Percentiles rank a stretch among this genome's conserved stretches.
Conservation (phyloP, 2,888 invertebrate genomes). For the Formica aserva region DNA sequence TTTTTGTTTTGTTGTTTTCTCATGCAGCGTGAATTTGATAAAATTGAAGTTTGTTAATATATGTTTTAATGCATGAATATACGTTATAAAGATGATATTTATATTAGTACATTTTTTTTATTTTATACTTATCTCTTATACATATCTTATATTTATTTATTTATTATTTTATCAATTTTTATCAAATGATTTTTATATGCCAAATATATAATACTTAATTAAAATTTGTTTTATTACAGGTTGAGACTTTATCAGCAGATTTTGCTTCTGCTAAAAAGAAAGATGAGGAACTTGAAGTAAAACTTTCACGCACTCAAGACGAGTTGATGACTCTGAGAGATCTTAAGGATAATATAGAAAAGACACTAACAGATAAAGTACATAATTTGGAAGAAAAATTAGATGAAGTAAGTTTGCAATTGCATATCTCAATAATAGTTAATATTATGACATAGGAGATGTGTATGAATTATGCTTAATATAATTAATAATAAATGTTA, state of each 20-base stretch:
- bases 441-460: background rate
- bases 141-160: background rate
- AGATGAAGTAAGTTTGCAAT: constrained; percentile 86
- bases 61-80: background rate
- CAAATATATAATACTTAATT: background rate
- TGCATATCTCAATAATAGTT: background rate
- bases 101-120: background rate
- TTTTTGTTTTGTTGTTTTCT: constrained; percentile 55
- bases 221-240: constrained; percentile 76
- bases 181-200: background rate
- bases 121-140: constrained; percentile 29
- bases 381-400: constrained; percentile 87
- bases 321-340: constrained; percentile 84
- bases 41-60: constrained; percentile 77
- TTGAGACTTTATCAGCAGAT: constrained; percentile 85
- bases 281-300: constrained; percentile 84
- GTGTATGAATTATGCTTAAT: too few relatives aligned
- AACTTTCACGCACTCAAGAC: constrained; percentile 77
- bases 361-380: constrained; percentile 87
- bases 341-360: constrained; percentile 87
- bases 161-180: constrained; percentile 6
- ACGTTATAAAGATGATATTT: background rate
- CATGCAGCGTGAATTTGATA: constrained; percentile 80
- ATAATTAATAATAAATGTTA: too few relatives aligned
- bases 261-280: constrained; percentile 83